A percentile compares a stretch with the other conserved stretches of the same genome.
phyloP scores from a whole-genome alignment of 2,797 vertebrate genomes.

The Anguilla megastoma region DNA sequence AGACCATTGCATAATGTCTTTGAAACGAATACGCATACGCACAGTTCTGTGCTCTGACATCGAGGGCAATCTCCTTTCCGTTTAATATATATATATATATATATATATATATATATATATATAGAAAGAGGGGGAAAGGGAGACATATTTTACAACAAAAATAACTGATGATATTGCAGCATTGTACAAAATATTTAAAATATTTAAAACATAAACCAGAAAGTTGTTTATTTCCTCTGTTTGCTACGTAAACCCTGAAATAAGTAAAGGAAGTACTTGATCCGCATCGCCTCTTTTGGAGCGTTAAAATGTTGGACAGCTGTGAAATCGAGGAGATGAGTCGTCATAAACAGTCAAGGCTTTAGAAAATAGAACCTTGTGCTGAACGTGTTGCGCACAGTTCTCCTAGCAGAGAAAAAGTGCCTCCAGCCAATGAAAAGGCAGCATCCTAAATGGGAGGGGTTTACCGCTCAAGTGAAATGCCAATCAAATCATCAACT shows the following conservation, averaged over 20 bases:
- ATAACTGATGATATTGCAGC: neutral
- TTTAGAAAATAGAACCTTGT: slow-evolving; percentile 63
- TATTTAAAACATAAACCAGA: neutral
- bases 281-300: slow-evolving; percentile 54
- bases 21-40: slow-evolving; percentile 54
- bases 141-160: neutral
- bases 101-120: too few relatives aligned
- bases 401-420: slow-evolving; percentile 54
- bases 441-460: slow-evolving; percentile 91
- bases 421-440: slow-evolving; percentile 80
- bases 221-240: neutral
- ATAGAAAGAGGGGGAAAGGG: too few relatives aligned
- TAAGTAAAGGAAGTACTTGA: slow-evolving; percentile 38
- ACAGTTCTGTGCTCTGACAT: too few relatives aligned
- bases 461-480: slow-evolving; percentile 87
- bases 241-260: neutral
- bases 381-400: slow-evolving; percentile 60
- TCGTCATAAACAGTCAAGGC: slow-evolving; percentile 67
- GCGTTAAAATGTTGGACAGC: slow-evolving; percentile 71
- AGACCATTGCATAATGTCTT: neutral
- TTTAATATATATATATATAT: too few relatives aligned
- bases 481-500: slow-evolving; percentile 99
- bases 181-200: neutral
- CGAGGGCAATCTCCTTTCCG: too few relatives aligned
- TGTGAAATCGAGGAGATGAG: slow-evolving; percentile 57